Evolutionary conservation across 2,113 vertebrate genomes (phyloP).

Genomic region (Forbesichthys agassizii): DNA sequence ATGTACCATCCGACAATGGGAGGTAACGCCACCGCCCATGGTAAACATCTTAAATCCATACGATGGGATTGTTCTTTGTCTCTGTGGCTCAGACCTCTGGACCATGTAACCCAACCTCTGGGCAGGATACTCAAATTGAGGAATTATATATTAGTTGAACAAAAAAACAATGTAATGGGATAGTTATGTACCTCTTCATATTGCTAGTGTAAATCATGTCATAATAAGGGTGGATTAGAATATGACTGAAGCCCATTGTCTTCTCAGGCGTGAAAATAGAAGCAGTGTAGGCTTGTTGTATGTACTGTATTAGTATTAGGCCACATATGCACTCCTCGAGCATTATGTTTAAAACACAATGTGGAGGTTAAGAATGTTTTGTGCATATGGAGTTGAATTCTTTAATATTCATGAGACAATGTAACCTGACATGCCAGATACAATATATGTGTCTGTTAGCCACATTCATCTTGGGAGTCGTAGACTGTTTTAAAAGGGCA

Average conservation of each 20-base stretch:
- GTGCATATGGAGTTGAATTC: neutral
- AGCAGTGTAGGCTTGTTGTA: slow-evolving; percentile 24
- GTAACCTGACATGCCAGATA: no score
- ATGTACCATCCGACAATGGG: slow-evolving; percentile 44
- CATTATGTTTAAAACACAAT: no score
- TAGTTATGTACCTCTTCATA: slow-evolving; percentile 23
- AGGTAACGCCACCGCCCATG: slow-evolving; percentile 24
- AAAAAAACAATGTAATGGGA: neutral
- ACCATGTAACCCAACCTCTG: slow-evolving; percentile 2
- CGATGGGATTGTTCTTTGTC: slow-evolving; percentile 29
- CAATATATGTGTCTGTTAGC: no score
- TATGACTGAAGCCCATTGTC: slow-evolving; percentile 47
- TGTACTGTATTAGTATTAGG: slow-evolving; percentile 42
- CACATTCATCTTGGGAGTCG: no score
- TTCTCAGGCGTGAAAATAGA: slow-evolving; percentile 30
- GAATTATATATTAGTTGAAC: slow-evolving; percentile 21
- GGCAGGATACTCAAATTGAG: slow-evolving; percentile 14
- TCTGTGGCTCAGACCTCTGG: neutral
- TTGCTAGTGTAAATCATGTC: slow-evolving; percentile 35
- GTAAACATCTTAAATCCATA: slow-evolving; percentile 34
- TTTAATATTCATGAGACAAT: no score
- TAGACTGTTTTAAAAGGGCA: no score
- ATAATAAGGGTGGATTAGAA: slow-evolving; percentile 33
- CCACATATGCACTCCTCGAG: slow-evolving; percentile 17
- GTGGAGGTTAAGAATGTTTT: no score